Base-by-base conservation (phyloP, 1,140 invertebrate genomes). In the Drosophila grimshawi region DNA sequence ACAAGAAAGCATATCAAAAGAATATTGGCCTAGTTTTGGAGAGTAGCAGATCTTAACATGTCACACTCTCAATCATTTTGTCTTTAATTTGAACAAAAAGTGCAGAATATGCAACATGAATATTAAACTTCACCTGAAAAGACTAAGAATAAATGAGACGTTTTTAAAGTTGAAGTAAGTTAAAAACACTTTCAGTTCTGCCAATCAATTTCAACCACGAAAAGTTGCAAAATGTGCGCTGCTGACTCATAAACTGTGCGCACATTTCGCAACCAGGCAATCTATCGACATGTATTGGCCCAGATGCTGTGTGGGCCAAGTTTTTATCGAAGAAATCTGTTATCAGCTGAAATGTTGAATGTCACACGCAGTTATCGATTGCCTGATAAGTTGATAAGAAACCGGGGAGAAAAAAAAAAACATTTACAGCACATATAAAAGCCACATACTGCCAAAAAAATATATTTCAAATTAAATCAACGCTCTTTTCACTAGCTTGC, bases 291-390 rank as follows among this genome's bases (percentile, higher is more conserved):
- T 46, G 41, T 48, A 10, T 37, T 27, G 19, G 35, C 29, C 33
- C 41, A 61, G 59, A 74, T 62, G 71, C 71, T 75, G 71, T 19
- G 29, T 6, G 6, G 8, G 19, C 19, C 48, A 19, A 49, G 37
- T 74, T 70, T 66, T 69, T 72, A 45, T 52, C 57, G 41, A 29
- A 29, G 53, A 10, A 8, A 81, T 75, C 61, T 83, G 52, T 53
- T 43, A 43, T 61, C 41, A 63, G 53, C 48, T 71, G 39, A 67
- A 19, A 59, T 70, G 37, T n/a, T 45, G 61, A 80, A 80, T 85
- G 81, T 86, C 79, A 86, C 70, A 73, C 68, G 49, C 83, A 82
- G 67, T 79, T 82, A 79, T 82, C 72, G 55, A 30, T n/a, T 37
- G 43, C 43, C 19, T 57, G 63, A 59, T 79, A 72, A 41, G 41